Evolutionary conservation across 2,797 vertebrate genomes (phyloP).

Genomic region (Eidolon dupreanum): DNA sequence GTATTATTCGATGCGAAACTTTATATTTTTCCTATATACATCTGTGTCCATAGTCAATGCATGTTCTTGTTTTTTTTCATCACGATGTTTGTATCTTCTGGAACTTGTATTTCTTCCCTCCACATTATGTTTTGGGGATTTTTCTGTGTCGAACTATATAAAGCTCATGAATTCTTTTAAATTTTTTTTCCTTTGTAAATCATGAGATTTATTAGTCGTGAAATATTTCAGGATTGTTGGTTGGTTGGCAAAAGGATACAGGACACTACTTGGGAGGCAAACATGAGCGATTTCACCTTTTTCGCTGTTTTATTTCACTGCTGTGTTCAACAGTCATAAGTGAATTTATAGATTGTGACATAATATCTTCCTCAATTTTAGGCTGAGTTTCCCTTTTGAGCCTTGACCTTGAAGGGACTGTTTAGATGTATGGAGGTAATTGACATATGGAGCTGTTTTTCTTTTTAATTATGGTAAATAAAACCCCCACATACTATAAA

Average conservation of each 20-base stretch:
- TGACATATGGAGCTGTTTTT: not conserved
- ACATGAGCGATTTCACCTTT: not conserved
- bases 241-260: not conserved
- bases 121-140: not conserved
- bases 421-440: not conserved
- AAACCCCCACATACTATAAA: not conserved
- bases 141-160: not conserved
- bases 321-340: not conserved
- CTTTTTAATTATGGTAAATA: not conserved
- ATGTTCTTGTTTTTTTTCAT: not conserved
- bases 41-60: not conserved
- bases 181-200: not conserved
- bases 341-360: not conserved
- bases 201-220: not conserved
- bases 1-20: not conserved
- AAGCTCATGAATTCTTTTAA: not conserved
- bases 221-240: not conserved
- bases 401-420: not conserved
- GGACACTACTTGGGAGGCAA: not conserved
- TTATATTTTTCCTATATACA: not conserved
- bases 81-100: not conserved
- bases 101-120: not conserved
- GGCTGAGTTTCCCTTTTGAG: not conserved
- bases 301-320: not conserved
- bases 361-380: not conserved